Evolutionary conservation across 2,888 invertebrate genomes (phyloP).

Genomic region (Megamerina dolium): DNA sequence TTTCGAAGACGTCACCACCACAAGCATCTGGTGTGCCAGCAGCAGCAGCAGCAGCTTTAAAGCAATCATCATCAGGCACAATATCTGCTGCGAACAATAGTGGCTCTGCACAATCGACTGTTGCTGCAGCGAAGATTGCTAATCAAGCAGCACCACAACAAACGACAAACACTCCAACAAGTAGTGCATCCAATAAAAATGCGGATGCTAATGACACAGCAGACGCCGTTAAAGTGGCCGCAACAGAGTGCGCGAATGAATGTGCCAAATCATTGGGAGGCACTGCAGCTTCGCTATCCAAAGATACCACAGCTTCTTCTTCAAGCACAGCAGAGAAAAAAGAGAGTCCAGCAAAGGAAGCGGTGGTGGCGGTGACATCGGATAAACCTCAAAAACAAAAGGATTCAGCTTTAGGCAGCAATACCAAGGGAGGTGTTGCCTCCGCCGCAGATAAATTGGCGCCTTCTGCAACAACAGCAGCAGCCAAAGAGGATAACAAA

Average conservation of each 20-base stretch:
- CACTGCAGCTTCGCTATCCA: too few relatives aligned
- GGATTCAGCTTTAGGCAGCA: too few relatives aligned
- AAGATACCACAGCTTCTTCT: background rate
- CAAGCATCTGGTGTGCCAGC: constrained; percentile 3
- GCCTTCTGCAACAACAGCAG: constrained; percentile 7
- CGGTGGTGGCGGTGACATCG: background rate
- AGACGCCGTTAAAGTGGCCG: too few relatives aligned
- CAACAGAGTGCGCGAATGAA: background rate
- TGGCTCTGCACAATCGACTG: too few relatives aligned
- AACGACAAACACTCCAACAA: constrained; percentile 7
- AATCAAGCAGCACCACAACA: constrained; percentile 9
- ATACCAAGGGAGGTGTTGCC: too few relatives aligned
- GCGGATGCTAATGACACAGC: constrained; percentile 1
- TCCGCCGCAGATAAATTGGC: constrained; percentile 7
- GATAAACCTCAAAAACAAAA: too few relatives aligned
- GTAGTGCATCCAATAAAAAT: background rate
- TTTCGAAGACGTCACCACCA: background rate
- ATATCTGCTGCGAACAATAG: background rate
- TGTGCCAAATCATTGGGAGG: too few relatives aligned
- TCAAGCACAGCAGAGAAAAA: constrained; percentile 8
- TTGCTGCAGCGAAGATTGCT: too few relatives aligned
- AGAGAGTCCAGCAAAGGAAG: constrained; percentile 1
- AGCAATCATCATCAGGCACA: constrained; percentile 2
- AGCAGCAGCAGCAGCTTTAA: constrained; percentile 6
- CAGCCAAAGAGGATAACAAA: constrained; percentile 12